phyloP scores from a whole-genome alignment of 2,113 vertebrate genomes.

The Leptobrachium leishanense region DNA sequence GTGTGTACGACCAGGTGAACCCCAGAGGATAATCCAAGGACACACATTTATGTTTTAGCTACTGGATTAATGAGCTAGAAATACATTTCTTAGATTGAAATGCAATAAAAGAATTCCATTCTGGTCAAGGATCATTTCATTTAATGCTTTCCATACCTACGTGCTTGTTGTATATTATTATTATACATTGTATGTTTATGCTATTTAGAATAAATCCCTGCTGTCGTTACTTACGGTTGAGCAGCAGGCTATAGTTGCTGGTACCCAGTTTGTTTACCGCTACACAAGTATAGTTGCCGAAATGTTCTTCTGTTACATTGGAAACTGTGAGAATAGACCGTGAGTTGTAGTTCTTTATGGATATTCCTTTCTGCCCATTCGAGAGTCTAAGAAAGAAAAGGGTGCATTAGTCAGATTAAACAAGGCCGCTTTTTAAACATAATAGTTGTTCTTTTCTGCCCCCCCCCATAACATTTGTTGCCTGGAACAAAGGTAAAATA shows the following conservation, averaged over 20 bases:
- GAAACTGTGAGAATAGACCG: slow-evolving; percentile 94
- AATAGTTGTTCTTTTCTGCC: neutral
- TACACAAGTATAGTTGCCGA: slow-evolving; percentile 98
- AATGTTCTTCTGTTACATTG: slow-evolving; percentile 98
- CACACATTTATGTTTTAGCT: no score
- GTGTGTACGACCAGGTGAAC: no score
- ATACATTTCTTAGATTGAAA: neutral
- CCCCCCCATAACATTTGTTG: neutral
- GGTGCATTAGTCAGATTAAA: slow-evolving; percentile 51
- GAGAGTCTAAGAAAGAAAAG: slow-evolving; percentile 80
- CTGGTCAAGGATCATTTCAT: no score
- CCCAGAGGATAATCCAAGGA: no score
- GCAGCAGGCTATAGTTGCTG: slow-evolving; percentile 92
- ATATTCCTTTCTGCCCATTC: slow-evolving; percentile 89
- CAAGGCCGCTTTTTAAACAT: neutral
- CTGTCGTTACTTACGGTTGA: slow-evolving; percentile 88
- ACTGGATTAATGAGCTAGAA: no score
- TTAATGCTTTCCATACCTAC: no score
- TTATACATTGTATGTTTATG: no score
- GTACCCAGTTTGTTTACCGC: slow-evolving; percentile 93
- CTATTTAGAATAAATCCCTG: no score
- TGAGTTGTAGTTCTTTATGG: slow-evolving; percentile 92
- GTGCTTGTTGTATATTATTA: no score
- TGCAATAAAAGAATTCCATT: neutral
- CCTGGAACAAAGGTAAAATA: neutral